Base-by-base conservation (phyloP, 2,113 vertebrate genomes). In the Pseudorhombus dupliciocellatus region DNA sequence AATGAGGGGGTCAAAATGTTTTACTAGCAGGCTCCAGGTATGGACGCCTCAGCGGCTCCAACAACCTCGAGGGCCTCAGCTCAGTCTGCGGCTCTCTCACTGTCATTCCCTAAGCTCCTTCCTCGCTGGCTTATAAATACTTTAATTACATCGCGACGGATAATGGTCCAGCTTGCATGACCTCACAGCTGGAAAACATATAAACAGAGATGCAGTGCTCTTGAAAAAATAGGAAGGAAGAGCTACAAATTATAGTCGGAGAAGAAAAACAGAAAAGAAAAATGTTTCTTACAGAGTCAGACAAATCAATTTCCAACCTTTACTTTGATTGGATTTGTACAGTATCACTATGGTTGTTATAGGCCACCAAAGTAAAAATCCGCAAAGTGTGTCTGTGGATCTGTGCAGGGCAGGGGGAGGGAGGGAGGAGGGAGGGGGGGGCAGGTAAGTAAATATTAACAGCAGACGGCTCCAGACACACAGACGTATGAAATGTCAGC, bases 1-100 rank as follows among this genome's bases (percentile, higher is more conserved):
- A 75, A 88, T 91, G 78, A 87, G 75, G 73, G 84, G 83, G 81
- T 83, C 84, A 80, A 73, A 81, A 83, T 85, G 83, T 87, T 90
- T 88, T 82, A 87, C 85, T 75, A 73, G 79, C 69, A 79, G 88
- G 77, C 90, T 88, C 73, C 83, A 87, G 76, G 64, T 83, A 82
- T 18, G 37, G 79, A 82, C 26, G 81, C 84, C 81, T 88, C 74
- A 75, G 69, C 15, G 81, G 76, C 85, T 90, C 79, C 85, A 86
- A 86, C 64, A 86, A 73, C 75, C 77, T 90, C 56, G 14, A 77
- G 71, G 74, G 77, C 77, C 76, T 84, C 60, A 60, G 66, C 68
- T 83, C 56, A 77, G 51, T 80, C 83, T 86, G 76, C 70, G 66
- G 54, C 64, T 73, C 52, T 50, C 78, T 88, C 78, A 84, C 85